Conservation (phyloP, 23 tunicate genomes). For the Halocynthia roretzi region DNA sequence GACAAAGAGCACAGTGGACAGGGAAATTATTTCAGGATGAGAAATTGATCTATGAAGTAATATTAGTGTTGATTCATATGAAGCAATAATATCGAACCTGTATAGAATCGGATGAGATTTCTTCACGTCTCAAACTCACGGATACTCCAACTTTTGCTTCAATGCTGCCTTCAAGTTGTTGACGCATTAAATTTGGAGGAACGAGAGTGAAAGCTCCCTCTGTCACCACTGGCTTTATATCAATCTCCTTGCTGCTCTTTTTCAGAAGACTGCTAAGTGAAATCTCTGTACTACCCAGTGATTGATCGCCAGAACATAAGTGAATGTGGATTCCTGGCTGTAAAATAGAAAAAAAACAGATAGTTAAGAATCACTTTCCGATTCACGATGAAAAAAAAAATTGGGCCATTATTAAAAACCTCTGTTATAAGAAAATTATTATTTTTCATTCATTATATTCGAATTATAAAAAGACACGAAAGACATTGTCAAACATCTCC, state of each 20-base stretch:
- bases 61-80: too few species aligned
- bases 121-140: constrained; percentile 52
- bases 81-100: not conserved
- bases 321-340: constrained; percentile 58
- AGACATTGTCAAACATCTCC: too few species aligned
- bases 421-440: too few species aligned
- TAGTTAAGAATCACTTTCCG: too few species aligned
- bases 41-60: too few species aligned
- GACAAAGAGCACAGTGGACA: too few species aligned
- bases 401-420: too few species aligned
- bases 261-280: constrained; percentile 15
- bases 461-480: too few species aligned
- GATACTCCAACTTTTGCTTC: constrained; percentile 66
- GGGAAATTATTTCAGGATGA: too few species aligned
- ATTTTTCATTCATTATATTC: too few species aligned
- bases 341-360: not conserved
- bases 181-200: constrained; percentile 30
- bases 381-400: too few species aligned
- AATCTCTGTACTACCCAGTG: constrained; percentile 62
- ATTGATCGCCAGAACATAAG: constrained; percentile 84
- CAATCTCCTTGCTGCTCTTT: constrained; percentile 23
- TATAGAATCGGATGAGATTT: constrained; percentile 4
- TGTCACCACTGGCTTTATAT: constrained; percentile 31
- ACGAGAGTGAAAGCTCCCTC: constrained; percentile 46
- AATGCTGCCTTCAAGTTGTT: constrained; percentile 21